phyloP scores from a whole-genome alignment of 2,888 invertebrate genomes.

The Chaitophorus viminalis region DNA sequence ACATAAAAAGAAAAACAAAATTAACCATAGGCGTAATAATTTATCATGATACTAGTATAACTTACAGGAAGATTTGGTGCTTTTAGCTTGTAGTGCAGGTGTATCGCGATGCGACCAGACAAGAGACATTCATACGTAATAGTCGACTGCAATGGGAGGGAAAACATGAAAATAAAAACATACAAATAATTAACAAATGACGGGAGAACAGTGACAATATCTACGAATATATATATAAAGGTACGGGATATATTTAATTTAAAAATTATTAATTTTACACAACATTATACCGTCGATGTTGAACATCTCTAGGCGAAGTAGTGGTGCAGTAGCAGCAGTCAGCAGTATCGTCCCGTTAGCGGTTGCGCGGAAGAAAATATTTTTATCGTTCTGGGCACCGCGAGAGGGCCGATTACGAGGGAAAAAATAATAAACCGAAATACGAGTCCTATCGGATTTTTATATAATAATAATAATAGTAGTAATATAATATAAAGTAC shows the following conservation, averaged over 20 bases:
- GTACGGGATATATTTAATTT: background rate
- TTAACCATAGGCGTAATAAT: background rate
- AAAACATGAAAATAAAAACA: background rate
- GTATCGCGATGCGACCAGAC: background rate
- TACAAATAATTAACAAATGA: background rate
- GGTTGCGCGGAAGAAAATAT: background rate
- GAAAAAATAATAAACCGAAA: background rate
- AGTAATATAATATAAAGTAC: no score
- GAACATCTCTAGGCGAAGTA: background rate
- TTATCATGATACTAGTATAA: no score
- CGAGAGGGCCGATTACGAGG: background rate
- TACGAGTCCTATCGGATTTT: background rate
- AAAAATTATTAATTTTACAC: background rate
- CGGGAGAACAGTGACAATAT: no score
- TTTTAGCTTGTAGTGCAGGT: background rate
- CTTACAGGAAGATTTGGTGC: background rate
- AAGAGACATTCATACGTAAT: conserved; percentile 1
- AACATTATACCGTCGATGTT: background rate
- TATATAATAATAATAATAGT: background rate
- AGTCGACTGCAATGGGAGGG: background rate
- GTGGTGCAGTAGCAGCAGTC: background rate
- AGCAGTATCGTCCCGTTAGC: background rate
- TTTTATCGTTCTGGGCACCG: no score
- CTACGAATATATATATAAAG: no score
- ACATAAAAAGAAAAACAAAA: background rate